Evolutionary conservation across 2,113 vertebrate species (phyloP), one percentile per base, ranked within the genome.

Genomic region (Psettodes erumei): DNA sequence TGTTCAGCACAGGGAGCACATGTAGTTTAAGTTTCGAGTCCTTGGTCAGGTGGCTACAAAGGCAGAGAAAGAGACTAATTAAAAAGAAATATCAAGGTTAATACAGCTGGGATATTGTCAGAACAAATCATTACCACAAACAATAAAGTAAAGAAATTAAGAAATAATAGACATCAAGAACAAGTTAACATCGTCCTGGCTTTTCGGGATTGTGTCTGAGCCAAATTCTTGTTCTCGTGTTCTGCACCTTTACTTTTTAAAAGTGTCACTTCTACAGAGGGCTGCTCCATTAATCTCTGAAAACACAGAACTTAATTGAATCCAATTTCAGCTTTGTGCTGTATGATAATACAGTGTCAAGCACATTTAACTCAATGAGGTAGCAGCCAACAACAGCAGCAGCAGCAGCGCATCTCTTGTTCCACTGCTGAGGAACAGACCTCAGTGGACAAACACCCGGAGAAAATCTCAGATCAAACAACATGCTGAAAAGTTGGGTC

Each of bases 381-480:
- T 43, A 51, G 9, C 30, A 35, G 25, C 75, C 33, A 23, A 59
- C 40, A 18, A 16, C 13, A 16, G 33, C 11, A 6, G 32, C 23
- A 16, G 68, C 53, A 69, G 71, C 50, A 50, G 35, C 56, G 38
- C 48, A 65, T 32, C 55, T 59, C 48, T 25, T 73, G 60, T 19
- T 43, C 35, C 53, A 15, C 67, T 21, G 65, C 83, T 19, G 12
- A 80, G 61, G 60, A 73, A 45, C 55, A 59, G 68, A 75, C n/a
- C 55, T 48, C 42, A 6, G 72, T 35, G 68, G 81, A 89, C 85
- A 89, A 89, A 88, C 77, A 61, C 77, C 71, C 1, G 18, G 64
- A 84, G 81, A 63, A 88, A 88, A 89, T 81, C 90, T 88, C 59
- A 83, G 76, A 90, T 89, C 87, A 93, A 88, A 91, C 85, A 89